Evolutionary conservation across 2,888 invertebrate species (phyloP), one percentile per base, ranked within the genome.

Genomic region (Helicoverpa assulta): DNA sequence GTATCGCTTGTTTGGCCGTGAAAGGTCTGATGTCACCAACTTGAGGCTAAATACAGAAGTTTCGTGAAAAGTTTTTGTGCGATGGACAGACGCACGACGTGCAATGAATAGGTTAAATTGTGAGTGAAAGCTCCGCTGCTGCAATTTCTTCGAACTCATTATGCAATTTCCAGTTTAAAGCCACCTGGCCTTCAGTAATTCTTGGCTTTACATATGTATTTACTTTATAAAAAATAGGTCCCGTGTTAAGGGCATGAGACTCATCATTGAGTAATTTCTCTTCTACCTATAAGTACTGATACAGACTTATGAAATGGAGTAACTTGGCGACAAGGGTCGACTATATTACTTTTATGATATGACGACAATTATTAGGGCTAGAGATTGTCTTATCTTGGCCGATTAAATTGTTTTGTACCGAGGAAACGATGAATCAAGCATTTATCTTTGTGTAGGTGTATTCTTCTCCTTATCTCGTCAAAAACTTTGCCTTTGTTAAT

Each of bases 291-390:
- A 33, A 33, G 33, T 33, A 33, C 33, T 33, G 33, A 33, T 47
- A n/a, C 16, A 43, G 43, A 43, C 60, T 63, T 78, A 64, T 65
- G 59, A 12, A 40, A 60, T 64, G 16, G 10, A 61, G 19, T 63
- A 61, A 54, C 78, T 67, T 71, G 66, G 68, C 68, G 79, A 70
- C 55, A 56, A 62, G 68, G 18, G 62, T 64, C 66, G 53, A 71
- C 70, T 63, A 56, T 71, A 65, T 75, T 63, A 71, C 67, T 43
- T 56, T 63, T 50, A 76, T 74, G 78, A 69, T 60, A n/a, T 69
- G 65, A 75, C 82, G 75, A 63, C 72, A 81, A 88, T 87, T 88
- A 88, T 87, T 88, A 84, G 80, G 86, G 85, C 77, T 88, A 50
- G 70, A 76, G 71, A 83, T 81, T 63, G 71, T 62, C 73, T 85